phyloP scores from a whole-genome alignment of 1,140 invertebrate species.

The Megathymus violae region DNA sequence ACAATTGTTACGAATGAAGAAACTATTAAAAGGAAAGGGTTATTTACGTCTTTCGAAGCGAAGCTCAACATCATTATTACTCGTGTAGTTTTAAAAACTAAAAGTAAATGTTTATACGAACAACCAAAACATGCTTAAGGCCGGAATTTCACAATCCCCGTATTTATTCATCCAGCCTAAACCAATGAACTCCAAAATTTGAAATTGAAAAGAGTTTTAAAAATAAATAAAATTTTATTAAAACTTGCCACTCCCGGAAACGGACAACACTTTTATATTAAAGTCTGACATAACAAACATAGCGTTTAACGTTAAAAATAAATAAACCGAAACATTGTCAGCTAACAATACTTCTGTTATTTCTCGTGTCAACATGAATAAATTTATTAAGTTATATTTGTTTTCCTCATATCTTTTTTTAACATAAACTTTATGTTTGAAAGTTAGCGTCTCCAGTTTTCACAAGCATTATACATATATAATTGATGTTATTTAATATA shows the following conservation, averaged over 20 bases:
- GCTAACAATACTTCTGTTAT: not conserved
- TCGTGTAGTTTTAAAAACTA: too few species aligned
- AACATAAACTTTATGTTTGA: too few species aligned
- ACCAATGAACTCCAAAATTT: slow-evolving; percentile 4
- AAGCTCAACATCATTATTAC: too few species aligned
- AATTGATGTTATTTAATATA: too few species aligned
- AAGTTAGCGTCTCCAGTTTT: too few species aligned
- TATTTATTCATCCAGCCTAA: not conserved
- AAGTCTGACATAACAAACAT: slow-evolving; percentile 9
- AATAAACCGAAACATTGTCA: slow-evolving; percentile 1
- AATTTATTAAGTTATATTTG: slow-evolving; percentile 1
- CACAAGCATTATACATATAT: too few species aligned
- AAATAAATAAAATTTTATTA: slow-evolving; percentile 5
- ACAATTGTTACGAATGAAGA: too few species aligned
- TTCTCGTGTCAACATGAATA: not conserved
- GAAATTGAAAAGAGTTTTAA: not conserved
- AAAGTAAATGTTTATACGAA: too few species aligned
- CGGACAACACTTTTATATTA: slow-evolving; percentile 5
- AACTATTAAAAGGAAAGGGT: too few species aligned
- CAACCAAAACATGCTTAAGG: too few species aligned
- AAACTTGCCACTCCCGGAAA: not conserved
- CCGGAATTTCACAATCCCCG: too few species aligned
- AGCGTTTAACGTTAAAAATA: not conserved
- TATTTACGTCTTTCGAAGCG: too few species aligned
- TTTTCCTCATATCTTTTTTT: not conserved